Evolutionary conservation across 2,797 vertebrate genomes (phyloP).

Genomic region (Pangasius sanitwongsei): DNA sequence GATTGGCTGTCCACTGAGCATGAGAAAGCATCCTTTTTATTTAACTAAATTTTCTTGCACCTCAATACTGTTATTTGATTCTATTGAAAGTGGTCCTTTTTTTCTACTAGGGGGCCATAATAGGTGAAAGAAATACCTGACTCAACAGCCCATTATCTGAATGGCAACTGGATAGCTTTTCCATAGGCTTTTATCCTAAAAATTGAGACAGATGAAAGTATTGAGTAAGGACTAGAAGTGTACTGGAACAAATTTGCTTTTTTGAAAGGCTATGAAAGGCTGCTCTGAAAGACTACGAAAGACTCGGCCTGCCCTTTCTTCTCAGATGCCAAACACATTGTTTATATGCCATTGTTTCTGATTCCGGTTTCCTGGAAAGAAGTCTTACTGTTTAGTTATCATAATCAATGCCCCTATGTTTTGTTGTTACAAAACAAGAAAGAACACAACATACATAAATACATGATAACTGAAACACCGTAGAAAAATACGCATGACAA

Average conservation of each 20-base stretch:
- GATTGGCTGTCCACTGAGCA: neutral
- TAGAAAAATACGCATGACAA: neutral
- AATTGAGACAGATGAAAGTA: neutral
- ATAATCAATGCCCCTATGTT: conserved; percentile 2
- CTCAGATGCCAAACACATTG: neutral
- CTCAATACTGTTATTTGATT: neutral
- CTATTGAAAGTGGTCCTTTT: neutral
- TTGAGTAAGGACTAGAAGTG: neutral
- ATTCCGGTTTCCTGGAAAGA: conserved; percentile 17
- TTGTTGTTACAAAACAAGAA: conserved; percentile 8
- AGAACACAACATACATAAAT: conserved; percentile 1
- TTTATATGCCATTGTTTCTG: neutral
- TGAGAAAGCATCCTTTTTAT: neutral
- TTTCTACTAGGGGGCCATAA: neutral
- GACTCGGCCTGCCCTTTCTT: neutral
- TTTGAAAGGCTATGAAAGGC: neutral
- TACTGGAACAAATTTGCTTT: neutral
- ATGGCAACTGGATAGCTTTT: neutral
- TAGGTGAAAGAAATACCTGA: neutral
- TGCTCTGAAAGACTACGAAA: neutral
- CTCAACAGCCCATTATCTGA: conserved; percentile 7
- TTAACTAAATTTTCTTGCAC: neutral
- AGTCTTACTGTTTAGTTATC: neutral
- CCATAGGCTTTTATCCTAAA: neutral
- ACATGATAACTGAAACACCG: neutral